A percentile compares a stretch with the other conserved stretches of the same genome.
These are phyloP conservation scores for Sardinella longiceps DNA, from an alignment of 2,797 vertebrate species.

Conservation along the genomic window DNA sequence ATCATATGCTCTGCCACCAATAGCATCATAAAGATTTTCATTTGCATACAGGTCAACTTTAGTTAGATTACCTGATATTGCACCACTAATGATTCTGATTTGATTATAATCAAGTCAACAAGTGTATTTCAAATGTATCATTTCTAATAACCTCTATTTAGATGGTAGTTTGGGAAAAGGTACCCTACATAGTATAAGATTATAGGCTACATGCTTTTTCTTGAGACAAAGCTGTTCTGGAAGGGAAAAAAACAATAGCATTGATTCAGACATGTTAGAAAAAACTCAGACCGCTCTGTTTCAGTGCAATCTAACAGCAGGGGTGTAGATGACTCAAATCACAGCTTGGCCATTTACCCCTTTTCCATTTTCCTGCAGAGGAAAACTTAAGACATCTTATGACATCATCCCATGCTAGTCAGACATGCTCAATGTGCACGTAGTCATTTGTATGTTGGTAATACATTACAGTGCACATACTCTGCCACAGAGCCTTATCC, in stretches of 20 bases:
- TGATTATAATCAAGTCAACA: not conserved
- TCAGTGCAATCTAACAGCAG: not conserved
- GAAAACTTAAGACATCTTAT: not conserved
- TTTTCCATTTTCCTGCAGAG: not conserved
- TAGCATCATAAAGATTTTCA: not conserved
- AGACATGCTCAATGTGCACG: not conserved
- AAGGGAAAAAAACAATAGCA: not conserved
- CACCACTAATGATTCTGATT: not conserved
- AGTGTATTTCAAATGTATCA: not conserved
- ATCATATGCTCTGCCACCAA: not conserved
- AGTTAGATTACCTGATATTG: not conserved
- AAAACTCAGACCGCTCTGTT: not conserved
- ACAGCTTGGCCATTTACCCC: not conserved
- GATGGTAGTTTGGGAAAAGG: too few relatives aligned
- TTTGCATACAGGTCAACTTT: not conserved
- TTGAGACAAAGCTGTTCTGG: not conserved
- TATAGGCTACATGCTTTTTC: not conserved
- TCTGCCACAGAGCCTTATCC: not conserved
- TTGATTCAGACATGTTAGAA: not conserved
- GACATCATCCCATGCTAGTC: not conserved
- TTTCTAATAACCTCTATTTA: not conserved
- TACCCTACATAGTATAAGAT: too few relatives aligned
- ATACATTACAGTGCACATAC: not conserved
- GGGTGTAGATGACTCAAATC: constrained; percentile 6
- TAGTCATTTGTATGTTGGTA: not conserved